Percentiles rank a stretch among this genome's conserved stretches.
Evolutionary conservation across 2,113 vertebrate genomes (phyloP).

Genomic region (Pardalotus punctatus): DNA sequence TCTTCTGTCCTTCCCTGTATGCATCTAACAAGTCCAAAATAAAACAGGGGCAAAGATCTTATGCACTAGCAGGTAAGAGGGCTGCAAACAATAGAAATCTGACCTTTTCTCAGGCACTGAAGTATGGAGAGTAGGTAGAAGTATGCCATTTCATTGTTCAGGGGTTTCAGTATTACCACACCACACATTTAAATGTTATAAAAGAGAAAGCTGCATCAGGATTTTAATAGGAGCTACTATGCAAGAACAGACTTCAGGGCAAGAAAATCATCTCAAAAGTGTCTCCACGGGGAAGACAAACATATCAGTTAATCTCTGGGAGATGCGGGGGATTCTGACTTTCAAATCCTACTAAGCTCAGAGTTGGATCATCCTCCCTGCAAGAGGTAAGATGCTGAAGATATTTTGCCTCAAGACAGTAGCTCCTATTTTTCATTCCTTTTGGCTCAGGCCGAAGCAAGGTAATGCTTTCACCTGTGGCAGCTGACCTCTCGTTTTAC

Average conservation of each 20-base stretch:
- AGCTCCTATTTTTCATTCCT: not conserved
- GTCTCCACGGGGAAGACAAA: not conserved
- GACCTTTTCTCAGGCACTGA: not conserved
- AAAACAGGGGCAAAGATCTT: not conserved
- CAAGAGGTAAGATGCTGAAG: not conserved
- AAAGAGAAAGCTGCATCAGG: not conserved
- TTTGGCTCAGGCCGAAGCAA: not conserved
- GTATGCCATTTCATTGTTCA: not conserved
- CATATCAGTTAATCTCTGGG: not conserved
- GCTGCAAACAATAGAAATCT: not conserved
- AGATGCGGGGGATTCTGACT: not conserved
- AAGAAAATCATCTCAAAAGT: conserved; percentile 31
- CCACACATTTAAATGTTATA: conserved; percentile 7
- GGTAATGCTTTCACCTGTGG: not conserved
- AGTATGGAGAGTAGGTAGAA: not conserved
- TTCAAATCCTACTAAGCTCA: not conserved
- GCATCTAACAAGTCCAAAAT: not conserved
- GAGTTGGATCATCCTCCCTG: not conserved
- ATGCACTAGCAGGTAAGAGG: not conserved
- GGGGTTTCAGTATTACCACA: not conserved
- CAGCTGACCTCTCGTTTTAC: not conserved
- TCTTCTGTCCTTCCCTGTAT: not conserved
- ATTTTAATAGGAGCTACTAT: not conserved
- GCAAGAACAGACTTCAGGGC: not conserved
- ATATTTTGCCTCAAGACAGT: conserved; percentile 18